Base-by-base conservation (phyloP, 2,797 vertebrate genomes). In the Ataeniobius toweri region DNA sequence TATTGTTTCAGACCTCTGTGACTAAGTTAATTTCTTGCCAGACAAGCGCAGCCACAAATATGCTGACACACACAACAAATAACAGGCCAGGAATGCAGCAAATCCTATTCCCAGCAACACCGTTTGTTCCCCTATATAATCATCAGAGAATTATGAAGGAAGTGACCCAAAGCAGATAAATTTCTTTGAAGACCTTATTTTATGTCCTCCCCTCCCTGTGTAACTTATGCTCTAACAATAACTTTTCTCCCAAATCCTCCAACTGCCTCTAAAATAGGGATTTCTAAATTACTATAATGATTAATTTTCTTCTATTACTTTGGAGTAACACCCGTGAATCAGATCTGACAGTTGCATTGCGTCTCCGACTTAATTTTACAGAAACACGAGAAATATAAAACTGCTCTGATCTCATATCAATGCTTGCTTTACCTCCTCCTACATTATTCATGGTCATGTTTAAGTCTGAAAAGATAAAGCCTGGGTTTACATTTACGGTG, bases 21-120 rank as follows among this genome's bases (percentile, higher is more conserved):
- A 94, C 91, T 91, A 91, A 92, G 88, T 94, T 93, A 85, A 94
- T 95, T 94, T 94, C 90, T 90, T 93, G 83, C 82, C 82, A 93
- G 88, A 92, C 91, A 93, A 92, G 86, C 91, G 84, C 83, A 92
- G 92, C 92, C 81, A 92, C 46, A 26, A 83, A 88, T 84, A 81
- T 86, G 76, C 77, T 63, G 86, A 91, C 83, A 86, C 73, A 81
- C 75, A 85, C 84, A 93, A 93, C 85, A 90, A 94, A 93, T 88
- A 91, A 90, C 31, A 79, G 89, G 86, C 39, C 77, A 76, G 75
- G 88, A 89, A 89, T 88, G 74, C 85, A 81, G 82, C 50, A 72
- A 83, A 89, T 88, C 74, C 72, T 39, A 73, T 79, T 86, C 70
- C 71, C 39, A 31, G 84, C 79, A 79, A 6, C 39, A 5, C 82